Base-by-base conservation (phyloP, 2,888 invertebrate genomes). In the Mesorhabditis sp. region DNA sequence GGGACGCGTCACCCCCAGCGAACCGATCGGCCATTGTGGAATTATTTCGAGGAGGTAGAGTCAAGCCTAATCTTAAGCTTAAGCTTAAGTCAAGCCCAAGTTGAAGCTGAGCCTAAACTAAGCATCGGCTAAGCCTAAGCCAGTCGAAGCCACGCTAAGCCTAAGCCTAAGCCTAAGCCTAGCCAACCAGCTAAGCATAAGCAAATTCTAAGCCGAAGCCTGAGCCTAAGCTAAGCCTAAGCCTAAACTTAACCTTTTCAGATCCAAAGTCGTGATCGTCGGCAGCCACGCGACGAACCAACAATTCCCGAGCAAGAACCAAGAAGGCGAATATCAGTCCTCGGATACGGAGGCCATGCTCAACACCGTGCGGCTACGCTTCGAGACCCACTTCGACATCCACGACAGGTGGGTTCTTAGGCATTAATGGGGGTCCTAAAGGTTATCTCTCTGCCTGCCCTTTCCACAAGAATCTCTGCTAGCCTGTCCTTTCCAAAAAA, bases 1-100 rank as follows among this genome's bases (percentile, higher is more conserved):
- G 84, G 90, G 91, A 61, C 88, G 91, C 69, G 89, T 90, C 72
- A 88, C 89, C 41, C 89, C 90, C 45, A 87, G 89, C 63, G 89
- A 90, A 81, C 90, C 90, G 70, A 88, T 90, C 74, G 89, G 90
- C 74, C 88, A 89, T 75, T 89, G 89, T 82, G 91, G 91, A 13
- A 88, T 89, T 77, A 88, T 88, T 3, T 86, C 87, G 41, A 86
- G 88, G 74, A 28, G 28, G 28, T 28, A 28, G 28, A 28, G 28
- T 28, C 28, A 28, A 28, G 28, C 28, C 28, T 28, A 28, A 28
- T 1, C 28, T 28, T 28, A 28, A 28, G 28, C 28, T 28, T 28
- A 28, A 28, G 28, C 28, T 28, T 2, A 28, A 28, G 28, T 28
- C 28, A 28, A 28, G 28, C 28, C 28, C 28, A 28, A 28, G 28